Base-by-base conservation (phyloP, 1,140 invertebrate genomes). In the Cryptotermes secundus region DNA sequence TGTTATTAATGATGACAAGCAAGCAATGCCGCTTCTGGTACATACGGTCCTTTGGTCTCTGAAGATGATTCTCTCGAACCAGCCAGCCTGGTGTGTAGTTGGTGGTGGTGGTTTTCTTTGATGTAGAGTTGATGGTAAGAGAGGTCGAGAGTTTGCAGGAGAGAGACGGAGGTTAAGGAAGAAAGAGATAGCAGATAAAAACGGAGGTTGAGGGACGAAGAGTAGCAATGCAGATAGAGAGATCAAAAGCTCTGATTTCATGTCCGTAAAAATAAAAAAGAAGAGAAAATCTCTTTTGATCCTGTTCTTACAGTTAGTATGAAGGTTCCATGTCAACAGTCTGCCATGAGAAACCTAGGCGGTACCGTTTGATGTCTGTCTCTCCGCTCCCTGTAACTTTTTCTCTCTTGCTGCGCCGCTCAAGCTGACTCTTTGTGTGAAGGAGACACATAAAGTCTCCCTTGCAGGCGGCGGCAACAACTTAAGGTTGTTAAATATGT, bases 191-290 rank as follows among this genome's bases (percentile, higher is more conserved):
- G 42, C 2, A 34, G 34, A 81, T 34, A 49, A 49, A 49, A 49
- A 16, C 19, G 45, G 45, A 49, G 45, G 45, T 22, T 49, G 19
- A 19, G 45, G 45, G 45, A 49, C 45, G 35, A 45, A 45, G 80
- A 34, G 80, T 38, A 81, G 80, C 42, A 81, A 81, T 81, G 80
- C 80, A 81, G 80, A 81, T 81, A 81, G 35, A 81, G 80, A 81
- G 80, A 81, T 81, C 80, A 81, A 81, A 81, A 81, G 80, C 80
- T 81, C 80, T 81, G 80, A 81, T 81, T 81, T 81, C 80, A n/a
- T 81, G 80, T 45, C 80, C 80, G 80, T 81, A 81, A 38, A 81
- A 81, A 81, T 38, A 81, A 45, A 81, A 45, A 72, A 72, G 59
- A n/a, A 65, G n/a, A 31, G 31, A 81, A 81, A 38, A 81, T 81